phyloP scores from a whole-genome alignment of 2,797 vertebrate species.

The Ibycter americanus region DNA sequence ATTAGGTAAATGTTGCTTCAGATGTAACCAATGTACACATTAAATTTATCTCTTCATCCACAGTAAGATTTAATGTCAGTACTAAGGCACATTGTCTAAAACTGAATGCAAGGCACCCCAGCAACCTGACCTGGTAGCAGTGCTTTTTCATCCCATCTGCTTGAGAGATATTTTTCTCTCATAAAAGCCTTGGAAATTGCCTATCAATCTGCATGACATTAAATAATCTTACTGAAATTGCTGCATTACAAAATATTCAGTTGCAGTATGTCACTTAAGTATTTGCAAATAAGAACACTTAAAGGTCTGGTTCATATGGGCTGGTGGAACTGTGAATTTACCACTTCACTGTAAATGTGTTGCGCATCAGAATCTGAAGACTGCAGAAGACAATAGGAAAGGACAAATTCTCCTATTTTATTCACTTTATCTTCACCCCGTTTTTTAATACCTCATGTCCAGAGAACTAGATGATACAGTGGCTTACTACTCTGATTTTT shows the following conservation, averaged over 20 bases:
- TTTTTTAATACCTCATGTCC: not conserved
- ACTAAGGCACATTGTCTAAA: not conserved
- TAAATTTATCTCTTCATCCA: not conserved
- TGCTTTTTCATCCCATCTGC: not conserved
- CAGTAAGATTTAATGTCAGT: not conserved
- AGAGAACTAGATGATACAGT: not conserved
- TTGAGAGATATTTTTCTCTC: not conserved
- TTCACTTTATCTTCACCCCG: not conserved
- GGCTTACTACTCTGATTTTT: not conserved
- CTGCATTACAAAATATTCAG: not conserved
- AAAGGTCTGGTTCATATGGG: not conserved
- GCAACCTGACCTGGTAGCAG: not conserved
- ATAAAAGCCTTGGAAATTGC: slow-evolving; percentile 1
- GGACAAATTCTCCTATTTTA: not conserved
- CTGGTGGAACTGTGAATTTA: not conserved
- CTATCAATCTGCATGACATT: slow-evolving; percentile 1
- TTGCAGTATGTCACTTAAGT: not conserved
- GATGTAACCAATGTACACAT: not conserved
- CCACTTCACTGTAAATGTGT: not conserved
- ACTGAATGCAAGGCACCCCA: not conserved
- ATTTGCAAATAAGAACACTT: not conserved
- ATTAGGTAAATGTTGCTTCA: not conserved
- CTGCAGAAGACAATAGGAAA: not conserved
- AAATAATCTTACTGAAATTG: slow-evolving; percentile 15
- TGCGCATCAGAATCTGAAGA: not conserved